Evolutionary conservation across 1,140 invertebrate genomes (phyloP), one percentile per base, ranked within the genome.

Genomic region (Catajapyx aquilonaris): DNA sequence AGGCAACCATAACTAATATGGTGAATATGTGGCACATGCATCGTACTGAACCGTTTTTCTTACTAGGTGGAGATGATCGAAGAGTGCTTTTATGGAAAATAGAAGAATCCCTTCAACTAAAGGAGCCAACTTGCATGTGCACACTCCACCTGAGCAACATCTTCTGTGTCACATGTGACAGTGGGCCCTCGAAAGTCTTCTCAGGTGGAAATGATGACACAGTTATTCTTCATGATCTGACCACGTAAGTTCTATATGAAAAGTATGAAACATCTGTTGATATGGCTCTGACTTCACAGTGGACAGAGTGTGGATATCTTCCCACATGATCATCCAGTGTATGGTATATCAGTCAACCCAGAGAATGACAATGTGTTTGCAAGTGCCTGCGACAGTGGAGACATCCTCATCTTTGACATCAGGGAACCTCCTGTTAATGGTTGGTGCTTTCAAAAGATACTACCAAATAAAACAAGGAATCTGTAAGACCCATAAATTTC

Each of bases 121-220:
- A 61, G 28, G 67, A 65, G 17, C 79, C 81, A 1, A 56, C 59
- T 11, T 53, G 61, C 1, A 87, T 93, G 81, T 69, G 73, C 52
- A 73, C 70, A 10, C 69, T 81, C 44, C 88, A 95, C 52, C 67
- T 71, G 39, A 90, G 85, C 49, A 94, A 94, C 55, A 88, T 95
- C 42, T 94, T 94, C 55, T 87, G 84, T 51, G 62, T 94, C 7
- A 79, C 73, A 19, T 85, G 90, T 48, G 79, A 87, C 46, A 71
- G 62, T 43, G 63, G 66, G 28, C 84, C 81, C 51, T 64, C 68
- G 18, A 78, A 74, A 53, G 70, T 93, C 46, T 86, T 85, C 55
- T 94, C 88, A 21, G 88, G 81, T 39, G 87, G 86, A 34, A 93
- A 93, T 62, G 88, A 94, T 64, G 81, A 90, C 53, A 73, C 85